Percentiles rank a stretch among this genome's conserved stretches.
phyloP scores from a whole-genome alignment of 92 coral and sea anemone species.

The Actinostola sp. region DNA sequence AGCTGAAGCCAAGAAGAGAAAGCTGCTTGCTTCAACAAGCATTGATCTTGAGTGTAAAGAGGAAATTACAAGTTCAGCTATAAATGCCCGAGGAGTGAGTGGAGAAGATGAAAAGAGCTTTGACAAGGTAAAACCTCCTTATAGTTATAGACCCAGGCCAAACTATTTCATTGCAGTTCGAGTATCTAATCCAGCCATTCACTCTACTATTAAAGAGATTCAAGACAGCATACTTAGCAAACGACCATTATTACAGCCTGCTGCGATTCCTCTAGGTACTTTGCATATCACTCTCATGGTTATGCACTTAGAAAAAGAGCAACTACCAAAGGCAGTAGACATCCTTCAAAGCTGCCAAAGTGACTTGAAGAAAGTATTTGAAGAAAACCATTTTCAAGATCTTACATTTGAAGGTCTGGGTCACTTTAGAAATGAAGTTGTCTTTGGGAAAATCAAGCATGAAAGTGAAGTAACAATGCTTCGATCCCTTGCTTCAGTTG shows the following conservation, averaged over 20 bases:
- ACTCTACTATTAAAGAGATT: slow-evolving; percentile 59
- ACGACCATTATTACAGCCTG: slow-evolving; percentile 64
- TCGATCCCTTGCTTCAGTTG: slow-evolving; percentile 49
- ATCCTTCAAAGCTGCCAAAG: slow-evolving; percentile 61
- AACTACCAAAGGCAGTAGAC: slow-evolving; percentile 65
- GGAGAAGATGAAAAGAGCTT: slow-evolving; percentile 16
- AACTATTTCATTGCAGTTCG: slow-evolving; percentile 90
- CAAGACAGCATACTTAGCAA: slow-evolving; percentile 76
- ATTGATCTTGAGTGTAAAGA: neutral
- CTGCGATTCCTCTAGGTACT: slow-evolving; percentile 77
- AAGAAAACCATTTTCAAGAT: slow-evolving; percentile 9
- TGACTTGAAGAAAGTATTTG: slow-evolving; percentile 43
- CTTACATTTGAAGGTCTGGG: slow-evolving; percentile 81
- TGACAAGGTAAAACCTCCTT: slow-evolving; percentile 37
- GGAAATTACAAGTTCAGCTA: too few species aligned
- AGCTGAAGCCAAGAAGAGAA: neutral
- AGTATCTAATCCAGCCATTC: slow-evolving; percentile 82
- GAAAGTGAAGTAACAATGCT: slow-evolving; percentile 53
- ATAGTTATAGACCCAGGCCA: slow-evolving; percentile 58
- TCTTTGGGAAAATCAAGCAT: slow-evolving; percentile 71
- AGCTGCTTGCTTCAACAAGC: neutral
- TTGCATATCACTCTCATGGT: slow-evolving; percentile 91
- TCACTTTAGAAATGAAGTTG: slow-evolving; percentile 82
- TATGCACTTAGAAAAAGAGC: slow-evolving; percentile 68
- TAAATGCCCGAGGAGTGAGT: slow-evolving; percentile 4